Evolutionary conservation across 2,113 vertebrate species (phyloP).

Genomic region (Aptenodytes forsteri): DNA sequence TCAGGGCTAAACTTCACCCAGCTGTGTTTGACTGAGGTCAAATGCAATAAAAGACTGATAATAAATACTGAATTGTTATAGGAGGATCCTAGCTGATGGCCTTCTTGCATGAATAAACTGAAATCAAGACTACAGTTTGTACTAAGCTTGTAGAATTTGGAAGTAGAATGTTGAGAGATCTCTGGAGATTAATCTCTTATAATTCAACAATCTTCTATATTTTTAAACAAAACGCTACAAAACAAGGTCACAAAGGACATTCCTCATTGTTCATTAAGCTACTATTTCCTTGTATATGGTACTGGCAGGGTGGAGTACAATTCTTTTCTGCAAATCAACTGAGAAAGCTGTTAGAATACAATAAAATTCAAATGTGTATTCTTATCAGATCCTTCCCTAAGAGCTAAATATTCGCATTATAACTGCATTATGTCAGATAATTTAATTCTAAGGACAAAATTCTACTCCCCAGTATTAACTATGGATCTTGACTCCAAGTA

Average conservation of each 20-base stretch:
- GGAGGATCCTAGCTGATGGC: background rate
- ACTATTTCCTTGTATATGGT: constrained; percentile 47
- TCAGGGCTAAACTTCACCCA: background rate
- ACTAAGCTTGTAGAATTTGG: background rate
- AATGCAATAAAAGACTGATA: constrained; percentile 51
- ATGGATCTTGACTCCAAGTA: background rate
- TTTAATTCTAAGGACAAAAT: background rate
- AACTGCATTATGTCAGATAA: background rate
- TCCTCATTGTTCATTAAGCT: constrained; percentile 6
- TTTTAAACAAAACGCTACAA: constrained; percentile 34
- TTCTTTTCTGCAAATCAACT: background rate
- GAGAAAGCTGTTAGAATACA: background rate
- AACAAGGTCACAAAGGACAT: constrained; percentile 33
- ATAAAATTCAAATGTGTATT: background rate
- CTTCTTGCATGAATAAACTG: background rate
- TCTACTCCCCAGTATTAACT: background rate
- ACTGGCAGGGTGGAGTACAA: constrained; percentile 6
- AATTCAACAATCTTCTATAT: background rate
- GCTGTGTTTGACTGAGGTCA: constrained; percentile 19
- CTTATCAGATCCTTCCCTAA: background rate
- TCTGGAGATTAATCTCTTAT: background rate
- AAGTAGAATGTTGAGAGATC: background rate
- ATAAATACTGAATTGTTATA: constrained; percentile 34
- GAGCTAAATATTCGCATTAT: constrained; percentile 12
- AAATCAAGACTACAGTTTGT: background rate